Percentiles rank a stretch among this genome's conserved stretches.
phyloP scores from a whole-genome alignment of 2,113 vertebrate species.

The human (Homo sapiens) region GRCh38 chr18:26343501-26344000 shows the following conservation, averaged over 20 bases:
- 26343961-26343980: neutral
- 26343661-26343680: neutral
- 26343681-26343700: neutral
- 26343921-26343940: neutral
- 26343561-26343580: neutral
- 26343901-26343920: neutral
- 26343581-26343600: neutral
- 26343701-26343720: neutral
- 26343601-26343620: neutral
- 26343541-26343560: neutral
- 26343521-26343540: neutral
- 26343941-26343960: neutral
- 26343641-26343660: neutral
- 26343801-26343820: neutral
- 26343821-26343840: neutral
- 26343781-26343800: neutral
- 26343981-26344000: neutral
- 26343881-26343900: constrained; percentile 7
- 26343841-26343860: neutral
- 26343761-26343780: neutral
- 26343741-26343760: neutral
- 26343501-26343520: neutral
- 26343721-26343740: neutral
- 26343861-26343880: neutral
- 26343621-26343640: neutral